A percentile compares a stretch with the other conserved stretches of the same genome.
phyloP scores from a whole-genome alignment of 2,797 vertebrate species.

The Lerista edwardsae region DNA sequence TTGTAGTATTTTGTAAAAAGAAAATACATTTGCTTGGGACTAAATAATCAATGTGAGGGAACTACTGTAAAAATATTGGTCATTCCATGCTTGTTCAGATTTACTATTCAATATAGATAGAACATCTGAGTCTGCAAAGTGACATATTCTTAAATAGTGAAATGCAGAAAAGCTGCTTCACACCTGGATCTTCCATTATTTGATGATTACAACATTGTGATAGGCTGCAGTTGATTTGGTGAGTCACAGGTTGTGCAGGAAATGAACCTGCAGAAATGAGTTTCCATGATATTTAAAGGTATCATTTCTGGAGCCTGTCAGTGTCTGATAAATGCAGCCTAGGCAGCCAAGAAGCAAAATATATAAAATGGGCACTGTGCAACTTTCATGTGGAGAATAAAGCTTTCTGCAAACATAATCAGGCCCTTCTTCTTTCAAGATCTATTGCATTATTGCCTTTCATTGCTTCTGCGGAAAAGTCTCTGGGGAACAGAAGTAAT shows the following conservation, averaged over 20 bases:
- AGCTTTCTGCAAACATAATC: not conserved
- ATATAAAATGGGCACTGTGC: not conserved
- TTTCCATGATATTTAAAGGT: not conserved
- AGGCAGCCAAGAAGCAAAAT: not conserved
- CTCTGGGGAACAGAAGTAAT: not conserved
- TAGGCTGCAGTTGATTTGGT: not conserved
- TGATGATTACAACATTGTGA: slow-evolving; percentile 11
- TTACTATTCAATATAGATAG: slow-evolving; percentile 67
- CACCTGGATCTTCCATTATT: slow-evolving; percentile 40
- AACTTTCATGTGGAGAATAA: not conserved
- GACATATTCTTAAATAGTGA: slow-evolving; percentile 66
- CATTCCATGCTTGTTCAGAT: slow-evolving; percentile 72
- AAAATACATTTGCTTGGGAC: slow-evolving; percentile 44
- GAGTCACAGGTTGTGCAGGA: not conserved
- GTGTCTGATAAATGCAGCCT: not conserved
- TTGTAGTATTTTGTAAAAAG: slow-evolving; percentile 51
- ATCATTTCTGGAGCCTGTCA: not conserved
- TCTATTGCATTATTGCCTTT: not conserved
- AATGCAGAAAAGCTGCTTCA: slow-evolving; percentile 48
- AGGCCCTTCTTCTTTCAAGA: not conserved
- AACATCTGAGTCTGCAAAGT: slow-evolving; percentile 62
- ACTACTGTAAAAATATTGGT: slow-evolving; percentile 69
- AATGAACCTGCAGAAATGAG: not conserved
- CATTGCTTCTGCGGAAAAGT: not conserved
- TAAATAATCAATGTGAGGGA: slow-evolving; percentile 63